Percentiles rank a stretch among this genome's conserved stretches.
phyloP scores from a whole-genome alignment of 2,113 vertebrate genomes.

The Aegotheles bennettii region DNA sequence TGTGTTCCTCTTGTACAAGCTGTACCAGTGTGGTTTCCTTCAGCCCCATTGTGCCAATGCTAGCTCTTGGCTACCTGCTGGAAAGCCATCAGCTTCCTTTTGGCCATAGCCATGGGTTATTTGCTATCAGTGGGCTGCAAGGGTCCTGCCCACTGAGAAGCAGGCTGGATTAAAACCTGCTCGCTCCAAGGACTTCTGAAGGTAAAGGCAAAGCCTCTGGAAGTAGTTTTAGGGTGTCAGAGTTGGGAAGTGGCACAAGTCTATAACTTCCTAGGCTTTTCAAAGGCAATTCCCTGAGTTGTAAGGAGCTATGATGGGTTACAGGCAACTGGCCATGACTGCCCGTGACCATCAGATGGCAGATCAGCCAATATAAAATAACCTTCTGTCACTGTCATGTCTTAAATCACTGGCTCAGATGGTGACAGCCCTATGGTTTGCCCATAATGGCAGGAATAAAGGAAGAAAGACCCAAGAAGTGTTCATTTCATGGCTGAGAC shows the following conservation, averaged over 20 bases:
- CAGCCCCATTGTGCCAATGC: accelerated
- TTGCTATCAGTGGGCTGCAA: not conserved
- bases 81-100: not conserved
- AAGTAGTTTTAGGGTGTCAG: not conserved
- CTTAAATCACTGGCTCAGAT: not conserved
- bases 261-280: not conserved
- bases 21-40: not conserved
- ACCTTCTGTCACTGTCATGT: not conserved
- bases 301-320: accelerated
- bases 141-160: not conserved
- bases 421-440: not conserved
- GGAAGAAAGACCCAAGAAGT: not conserved
- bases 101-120: not conserved
- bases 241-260: not conserved
- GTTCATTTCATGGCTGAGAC: not conserved
- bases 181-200: not conserved
- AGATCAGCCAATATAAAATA: not conserved
- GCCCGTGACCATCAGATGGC: not conserved
- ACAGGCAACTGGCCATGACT: not conserved
- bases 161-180: not conserved
- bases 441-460: not conserved
- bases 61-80: not conserved
- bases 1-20: not conserved
- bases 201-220: not conserved
- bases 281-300: not conserved